Base-by-base conservation (phyloP, 53 echinoderm and acorn worm genomes). In the Astropecten irregularis region DNA sequence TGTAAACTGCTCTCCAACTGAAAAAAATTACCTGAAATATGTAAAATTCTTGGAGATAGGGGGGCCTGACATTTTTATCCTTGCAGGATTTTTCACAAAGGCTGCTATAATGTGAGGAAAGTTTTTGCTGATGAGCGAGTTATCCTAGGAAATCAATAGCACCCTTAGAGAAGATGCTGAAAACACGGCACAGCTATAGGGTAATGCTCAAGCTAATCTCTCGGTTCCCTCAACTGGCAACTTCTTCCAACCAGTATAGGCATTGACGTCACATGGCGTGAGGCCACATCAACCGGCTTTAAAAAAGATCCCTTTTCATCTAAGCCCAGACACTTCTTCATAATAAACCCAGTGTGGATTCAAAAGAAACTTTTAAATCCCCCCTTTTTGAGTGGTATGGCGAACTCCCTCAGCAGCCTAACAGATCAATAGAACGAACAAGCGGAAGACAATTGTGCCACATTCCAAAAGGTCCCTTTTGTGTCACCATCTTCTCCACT, bases 391-490 rank as follows among this genome's bases (percentile, higher is more conserved):
- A 22, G 37, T 54, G 55, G 54, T 32, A 23, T 34, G 55, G 37
- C 34, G 49, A 36, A 20, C 23, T 51, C 22, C 53, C 36, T 36
- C 54, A 35, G 33, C 73, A 52, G 37, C 55, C 73, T 73, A 54
- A 73, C 73, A 73, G 73, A 73, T 73, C 54, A 73, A 73, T 73
- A 73, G 54, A 4, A 2, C 27, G 73, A 73, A 73, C 73, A 73
- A 54, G 55, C 30, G 54, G 30, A 73, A 54, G 38, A 73, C 51
- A 73, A 73, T 73, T 3, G 18, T 10, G 21, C 55, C 9, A 36
- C 73, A 73, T 73, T 73, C 73, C 73, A 37, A n/a, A n/a, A n/a
- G 73, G 0, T 25, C 14, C 16, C 51, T 50, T 27, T 62, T 73
- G 73, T 73, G 53, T 4, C 20, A 37, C 20, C 23, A 20, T 52